A percentile compares a stretch with the other conserved stretches of the same genome.
Conservation (phyloP, 2,888 invertebrate genomes). For the Agrochola litura region DNA sequence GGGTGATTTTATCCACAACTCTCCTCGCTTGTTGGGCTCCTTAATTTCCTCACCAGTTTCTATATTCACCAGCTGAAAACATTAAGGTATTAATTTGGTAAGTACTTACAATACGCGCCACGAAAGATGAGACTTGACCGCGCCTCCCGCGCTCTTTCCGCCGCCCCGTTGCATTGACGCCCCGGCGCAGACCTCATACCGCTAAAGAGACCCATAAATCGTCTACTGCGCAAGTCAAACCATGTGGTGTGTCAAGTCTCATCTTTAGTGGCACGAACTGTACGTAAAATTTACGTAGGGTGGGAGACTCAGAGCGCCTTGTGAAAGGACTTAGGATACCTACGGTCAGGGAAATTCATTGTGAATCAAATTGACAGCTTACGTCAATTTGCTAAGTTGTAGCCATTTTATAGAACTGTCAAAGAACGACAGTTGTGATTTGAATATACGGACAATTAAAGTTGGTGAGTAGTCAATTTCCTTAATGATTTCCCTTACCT, state of each 20-base stretch:
- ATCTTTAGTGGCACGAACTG: no score
- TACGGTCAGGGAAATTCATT: background rate
- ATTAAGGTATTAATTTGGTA: background rate
- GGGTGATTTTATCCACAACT: conserved; percentile 80
- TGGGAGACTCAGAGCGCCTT: background rate
- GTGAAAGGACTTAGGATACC: background rate
- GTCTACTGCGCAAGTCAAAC: no score
- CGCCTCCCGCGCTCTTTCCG: no score
- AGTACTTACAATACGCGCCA: no score
- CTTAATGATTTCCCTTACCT: no score
- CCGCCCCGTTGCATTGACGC: no score
- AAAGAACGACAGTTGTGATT: background rate
- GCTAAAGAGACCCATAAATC: no score
- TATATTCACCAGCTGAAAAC: conserved; percentile 78
- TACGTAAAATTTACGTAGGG: background rate
- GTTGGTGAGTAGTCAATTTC: background rate
- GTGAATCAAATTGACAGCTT: background rate
- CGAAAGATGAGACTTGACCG: no score
- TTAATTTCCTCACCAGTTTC: conserved; percentile 75
- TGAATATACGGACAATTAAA: background rate
- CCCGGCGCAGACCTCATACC: no score
- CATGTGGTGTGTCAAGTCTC: no score
- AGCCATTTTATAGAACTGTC: background rate
- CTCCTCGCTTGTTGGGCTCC: conserved; percentile 80
- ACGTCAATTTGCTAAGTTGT: background rate